Base-by-base conservation (phyloP, 1,140 invertebrate species). In the Macrosteles quadrilineatus region DNA sequence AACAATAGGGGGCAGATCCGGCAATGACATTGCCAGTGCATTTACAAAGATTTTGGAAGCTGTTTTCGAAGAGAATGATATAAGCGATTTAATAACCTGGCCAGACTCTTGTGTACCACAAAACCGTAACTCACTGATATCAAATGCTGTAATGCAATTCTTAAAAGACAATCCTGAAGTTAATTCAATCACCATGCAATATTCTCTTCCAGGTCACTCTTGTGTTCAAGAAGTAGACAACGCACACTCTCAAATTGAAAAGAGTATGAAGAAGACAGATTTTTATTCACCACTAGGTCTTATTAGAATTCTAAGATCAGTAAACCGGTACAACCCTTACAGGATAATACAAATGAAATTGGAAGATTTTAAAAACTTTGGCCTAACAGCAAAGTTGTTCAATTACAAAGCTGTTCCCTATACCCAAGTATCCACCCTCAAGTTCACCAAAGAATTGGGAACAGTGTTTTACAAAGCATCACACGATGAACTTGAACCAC, bases 101-200 rank as follows among this genome's bases (percentile, higher is more conserved):
- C 73, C 71, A 47, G 74, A 77, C 63, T 74, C 64, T 47, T 78
- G 76, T 65, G 71, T 76, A 19, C 73, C 74, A 19, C 74, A 76
- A 73, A 78, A 76, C 68, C 68, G 57, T 43, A 78, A 77, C 65
- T 76, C 73, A 27, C 29, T 75, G 23, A 74, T 77, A 47, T 73
- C 73, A 14, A 75, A 71, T 64, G 73, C 73, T 17, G 64, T 76
- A 11, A 9, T 68, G 19, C 21, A 73, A 55, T 75, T 77, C 67
- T 47, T 76, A 62, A 66, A 67, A 59, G 67, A 70, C 59, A 66
- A 75, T 66, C 55, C 67, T 32, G 9, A 71, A 29, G 47, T 78
- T 17, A 11, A 40, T 23, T 70, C n/a, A 12, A 70, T 77, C 27
- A 75, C 66, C 32, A 71, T 76, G 71, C 76, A 77, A 73, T 78